phyloP scores from a whole-genome alignment of 2,888 invertebrate genomes.

The Drosophila tanythrix region DNA sequence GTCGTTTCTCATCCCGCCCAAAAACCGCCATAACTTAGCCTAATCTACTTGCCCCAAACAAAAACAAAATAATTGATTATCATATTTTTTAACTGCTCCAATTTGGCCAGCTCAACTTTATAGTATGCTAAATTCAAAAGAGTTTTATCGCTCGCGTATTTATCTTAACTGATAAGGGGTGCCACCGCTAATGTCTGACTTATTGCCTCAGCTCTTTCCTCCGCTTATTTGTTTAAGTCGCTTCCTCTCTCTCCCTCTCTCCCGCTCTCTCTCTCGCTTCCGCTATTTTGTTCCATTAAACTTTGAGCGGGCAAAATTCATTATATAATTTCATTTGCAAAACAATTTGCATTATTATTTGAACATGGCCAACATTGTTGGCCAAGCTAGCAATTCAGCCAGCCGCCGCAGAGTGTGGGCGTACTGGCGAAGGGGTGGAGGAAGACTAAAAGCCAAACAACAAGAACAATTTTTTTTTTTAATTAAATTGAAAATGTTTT shows the following conservation, averaged over 20 bases:
- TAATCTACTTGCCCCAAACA: neutral
- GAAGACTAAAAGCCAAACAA: conserved; percentile 39
- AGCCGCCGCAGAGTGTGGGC: neutral
- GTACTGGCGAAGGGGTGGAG: neutral
- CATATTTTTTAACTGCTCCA: conserved; percentile 20
- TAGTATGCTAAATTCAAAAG: conserved; percentile 24
- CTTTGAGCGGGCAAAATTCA: conserved; percentile 52
- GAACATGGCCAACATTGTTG: conserved; percentile 44
- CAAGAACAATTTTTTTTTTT: conserved; percentile 53
- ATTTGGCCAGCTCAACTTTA: conserved; percentile 12
- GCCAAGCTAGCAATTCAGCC: conserved; percentile 55
- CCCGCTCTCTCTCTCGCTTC: neutral
- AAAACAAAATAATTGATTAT: conserved; percentile 2
- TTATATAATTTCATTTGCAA: conserved; percentile 66
- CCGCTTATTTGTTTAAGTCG: conserved; percentile 3
- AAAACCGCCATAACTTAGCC: neutral
- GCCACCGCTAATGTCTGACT: conserved; percentile 6
- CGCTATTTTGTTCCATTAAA: conserved; percentile 16
- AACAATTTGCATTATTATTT: conserved; percentile 76
- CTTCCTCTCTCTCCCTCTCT: too few relatives aligned
- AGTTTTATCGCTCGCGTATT: conserved; percentile 26
- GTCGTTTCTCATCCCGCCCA: neutral
- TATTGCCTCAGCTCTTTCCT: neutral
- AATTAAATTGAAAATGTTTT: conserved; percentile 79
- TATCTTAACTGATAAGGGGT: conserved; percentile 52